Conservation (phyloP, 2,888 invertebrate species). For the Ferrisia virgata region DNA sequence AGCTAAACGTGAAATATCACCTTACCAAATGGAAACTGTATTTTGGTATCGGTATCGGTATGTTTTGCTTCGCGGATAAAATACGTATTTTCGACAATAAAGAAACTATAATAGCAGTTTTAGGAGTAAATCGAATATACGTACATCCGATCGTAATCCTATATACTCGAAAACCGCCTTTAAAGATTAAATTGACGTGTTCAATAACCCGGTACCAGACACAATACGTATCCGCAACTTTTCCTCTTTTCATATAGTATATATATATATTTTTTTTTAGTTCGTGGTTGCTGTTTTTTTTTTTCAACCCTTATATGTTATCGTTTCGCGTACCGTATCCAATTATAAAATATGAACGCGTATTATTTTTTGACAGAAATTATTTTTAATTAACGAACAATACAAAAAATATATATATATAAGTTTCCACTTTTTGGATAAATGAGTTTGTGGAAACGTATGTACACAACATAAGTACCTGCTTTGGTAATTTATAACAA, state of each 20-base stretch:
- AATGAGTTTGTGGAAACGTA: too few species aligned
- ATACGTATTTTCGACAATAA: constrained; percentile 5
- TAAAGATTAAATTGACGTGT: constrained; percentile 14
- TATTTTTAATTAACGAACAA: neutral
- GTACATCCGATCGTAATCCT: constrained; percentile 9
- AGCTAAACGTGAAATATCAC: neutral
- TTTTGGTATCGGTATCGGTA: constrained; percentile 1
- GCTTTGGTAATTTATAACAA: neutral
- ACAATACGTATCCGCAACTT: neutral
- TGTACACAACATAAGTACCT: too few species aligned
- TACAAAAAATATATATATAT: too few species aligned
- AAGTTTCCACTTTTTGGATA: neutral
- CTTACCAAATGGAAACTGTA: neutral
- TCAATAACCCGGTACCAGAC: constrained; percentile 1
- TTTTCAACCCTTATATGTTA: neutral
- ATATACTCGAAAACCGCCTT: constrained; percentile 1
- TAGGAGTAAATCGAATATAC: neutral
- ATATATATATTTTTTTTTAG: too few species aligned
- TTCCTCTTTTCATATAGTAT: too few species aligned
- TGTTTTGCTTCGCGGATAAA: constrained; percentile 17
- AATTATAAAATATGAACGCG: neutral
- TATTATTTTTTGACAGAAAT: neutral
- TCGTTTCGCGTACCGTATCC: neutral
- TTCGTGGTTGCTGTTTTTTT: neutral
- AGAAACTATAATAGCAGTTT: neutral